phyloP scores from a whole-genome alignment of 2,888 invertebrate species.

The Hypomecis atomaria region DNA sequence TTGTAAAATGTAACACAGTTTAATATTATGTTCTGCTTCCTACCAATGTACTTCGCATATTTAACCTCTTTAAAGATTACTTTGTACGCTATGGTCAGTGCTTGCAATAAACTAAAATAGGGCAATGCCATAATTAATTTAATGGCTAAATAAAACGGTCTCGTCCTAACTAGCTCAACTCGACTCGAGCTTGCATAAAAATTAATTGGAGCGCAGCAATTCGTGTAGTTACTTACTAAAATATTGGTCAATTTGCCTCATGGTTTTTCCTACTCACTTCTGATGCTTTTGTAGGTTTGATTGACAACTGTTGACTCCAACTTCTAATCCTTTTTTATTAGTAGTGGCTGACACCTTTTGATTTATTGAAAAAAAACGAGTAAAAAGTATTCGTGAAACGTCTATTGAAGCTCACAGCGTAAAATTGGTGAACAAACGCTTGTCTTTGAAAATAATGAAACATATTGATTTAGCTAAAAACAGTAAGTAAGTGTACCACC shows the following conservation, averaged over 20 bases:
- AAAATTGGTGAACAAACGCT: no score
- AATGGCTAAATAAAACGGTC: slow-evolving; percentile 17
- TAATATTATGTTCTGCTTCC: not conserved
- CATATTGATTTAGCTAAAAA: no score
- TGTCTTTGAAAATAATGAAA: no score
- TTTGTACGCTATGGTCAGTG: not conserved
- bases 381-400: no score
- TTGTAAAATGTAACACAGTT: no score
- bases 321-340: no score
- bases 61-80: not conserved
- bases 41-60: not conserved
- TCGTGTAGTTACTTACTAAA: slow-evolving; percentile 23
- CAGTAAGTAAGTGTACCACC: no score
- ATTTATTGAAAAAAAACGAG: no score
- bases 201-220: slow-evolving; percentile 34
- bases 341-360: no score
- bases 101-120: slow-evolving; percentile 13
- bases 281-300: no score
- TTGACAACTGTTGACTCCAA: no score
- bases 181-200: slow-evolving; percentile 26
- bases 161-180: slow-evolving; percentile 14
- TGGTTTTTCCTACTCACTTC: slow-evolving; percentile 23
- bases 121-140: slow-evolving; percentile 17
- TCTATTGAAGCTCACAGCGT: no score
- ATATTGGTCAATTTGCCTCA: slow-evolving; percentile 32